Conservation (phyloP, 2,888 invertebrate genomes). For the Heterodera filipjevi region DNA sequence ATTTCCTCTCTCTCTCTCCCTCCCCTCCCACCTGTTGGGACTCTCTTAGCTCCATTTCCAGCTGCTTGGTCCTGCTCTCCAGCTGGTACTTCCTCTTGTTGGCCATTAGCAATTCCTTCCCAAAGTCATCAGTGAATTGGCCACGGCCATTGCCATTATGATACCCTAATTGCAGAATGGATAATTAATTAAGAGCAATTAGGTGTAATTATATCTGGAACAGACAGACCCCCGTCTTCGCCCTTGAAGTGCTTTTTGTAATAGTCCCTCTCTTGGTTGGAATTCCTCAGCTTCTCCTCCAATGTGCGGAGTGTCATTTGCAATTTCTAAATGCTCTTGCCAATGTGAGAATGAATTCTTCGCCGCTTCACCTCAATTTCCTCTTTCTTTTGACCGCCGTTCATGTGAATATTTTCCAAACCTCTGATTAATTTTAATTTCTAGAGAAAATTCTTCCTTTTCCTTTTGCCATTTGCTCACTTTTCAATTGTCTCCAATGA, state of each 20-base stretch:
- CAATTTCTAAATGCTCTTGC: neutral
- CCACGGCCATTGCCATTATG: neutral
- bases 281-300: constrained; percentile 29
- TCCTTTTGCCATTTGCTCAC: neutral
- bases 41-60: constrained; percentile 31
- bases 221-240: constrained; percentile 4
- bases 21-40: constrained; percentile 19
- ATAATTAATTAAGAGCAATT: constrained; percentile 3
- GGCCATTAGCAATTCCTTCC: constrained; percentile 34
- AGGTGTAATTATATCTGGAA: too few species aligned
- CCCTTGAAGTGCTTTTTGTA: constrained; percentile 31
- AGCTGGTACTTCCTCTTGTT: constrained; percentile 37
- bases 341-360: neutral
- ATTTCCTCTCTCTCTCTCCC: too few species aligned
- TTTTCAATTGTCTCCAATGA: neutral
- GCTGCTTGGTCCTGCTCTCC: constrained; percentile 30
- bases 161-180: too few species aligned
- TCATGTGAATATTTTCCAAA: constrained; percentile 2
- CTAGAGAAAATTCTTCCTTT: neutral
- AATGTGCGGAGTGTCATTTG: constrained; percentile 14
- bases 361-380: neutral
- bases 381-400: neutral
- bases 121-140: constrained; percentile 32
- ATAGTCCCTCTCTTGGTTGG: constrained; percentile 34
- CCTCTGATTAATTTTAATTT: neutral